Evolutionary conservation across 2,797 vertebrate genomes (phyloP).

Genomic region (Liasis olivaceus): DNA sequence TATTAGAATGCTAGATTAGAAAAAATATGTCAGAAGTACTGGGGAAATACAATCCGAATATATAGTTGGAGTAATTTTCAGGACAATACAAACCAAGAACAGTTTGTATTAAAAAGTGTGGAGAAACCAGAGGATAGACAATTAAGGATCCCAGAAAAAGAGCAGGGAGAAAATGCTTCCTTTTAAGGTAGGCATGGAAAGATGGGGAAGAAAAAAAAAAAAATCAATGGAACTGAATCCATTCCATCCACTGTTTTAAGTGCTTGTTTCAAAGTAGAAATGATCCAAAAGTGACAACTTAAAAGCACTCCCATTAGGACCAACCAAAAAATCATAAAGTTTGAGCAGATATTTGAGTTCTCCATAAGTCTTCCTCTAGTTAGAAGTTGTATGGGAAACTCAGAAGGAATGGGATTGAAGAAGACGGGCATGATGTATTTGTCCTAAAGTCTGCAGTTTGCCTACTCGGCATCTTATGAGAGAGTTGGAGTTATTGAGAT

Average conservation of each 20-base stretch:
- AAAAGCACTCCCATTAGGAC: background rate
- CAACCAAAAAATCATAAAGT: background rate
- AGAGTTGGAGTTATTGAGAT: background rate
- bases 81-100: constrained; percentile 18
- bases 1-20: background rate
- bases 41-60: background rate
- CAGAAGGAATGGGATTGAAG: background rate
- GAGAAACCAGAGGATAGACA: constrained; percentile 26
- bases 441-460: no score
- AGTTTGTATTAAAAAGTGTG: background rate
- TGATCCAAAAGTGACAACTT: background rate
- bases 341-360: background rate
- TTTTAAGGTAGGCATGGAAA: constrained; percentile 22
- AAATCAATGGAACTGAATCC: constrained; percentile 30
- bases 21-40: background rate
- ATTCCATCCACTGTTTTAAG: background rate
- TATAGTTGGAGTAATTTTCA: background rate
- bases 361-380: background rate
- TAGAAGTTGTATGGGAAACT: background rate
- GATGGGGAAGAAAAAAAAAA: constrained; percentile 24
- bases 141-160: constrained; percentile 12
- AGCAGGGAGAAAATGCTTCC: constrained; percentile 21
- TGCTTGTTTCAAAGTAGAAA: background rate
- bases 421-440: background rate
- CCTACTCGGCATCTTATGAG: background rate